These are phyloP conservation scores for Ptilorrhoa leucosticta DNA, from an alignment of 2,113 vertebrate species.

Conservation along the genomic window DNA sequence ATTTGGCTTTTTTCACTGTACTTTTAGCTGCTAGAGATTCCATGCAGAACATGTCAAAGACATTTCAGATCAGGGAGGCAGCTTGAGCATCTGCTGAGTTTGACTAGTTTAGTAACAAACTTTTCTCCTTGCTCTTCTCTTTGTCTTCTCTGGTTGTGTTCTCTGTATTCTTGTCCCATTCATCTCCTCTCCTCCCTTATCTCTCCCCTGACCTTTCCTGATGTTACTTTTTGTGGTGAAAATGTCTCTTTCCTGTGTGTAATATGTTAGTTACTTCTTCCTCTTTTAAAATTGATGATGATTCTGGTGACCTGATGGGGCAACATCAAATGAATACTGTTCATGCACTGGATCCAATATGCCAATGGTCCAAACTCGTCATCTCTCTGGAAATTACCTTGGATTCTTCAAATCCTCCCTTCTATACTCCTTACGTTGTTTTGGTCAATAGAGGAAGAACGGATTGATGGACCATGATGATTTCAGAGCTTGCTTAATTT, in stretches of 20 bases:
- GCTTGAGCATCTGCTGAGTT: background rate
- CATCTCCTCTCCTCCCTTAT: background rate
- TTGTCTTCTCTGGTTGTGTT: conserved; percentile 7
- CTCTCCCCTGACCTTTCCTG: background rate
- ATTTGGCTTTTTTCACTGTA: background rate
- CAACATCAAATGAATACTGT: background rate
- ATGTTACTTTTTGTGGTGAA: conserved; percentile 5
- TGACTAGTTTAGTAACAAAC: conserved; percentile 1
- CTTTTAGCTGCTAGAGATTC: background rate
- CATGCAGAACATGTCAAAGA: background rate
- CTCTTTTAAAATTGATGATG: background rate
- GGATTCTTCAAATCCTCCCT: conserved; percentile 19
- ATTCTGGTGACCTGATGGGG: background rate
- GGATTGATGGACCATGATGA: conserved; percentile 96
- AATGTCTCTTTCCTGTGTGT: conserved; percentile 32
- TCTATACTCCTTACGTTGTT: background rate
- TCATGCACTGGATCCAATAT: background rate
- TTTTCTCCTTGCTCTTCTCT: background rate
- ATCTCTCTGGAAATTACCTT: conserved; percentile 8
- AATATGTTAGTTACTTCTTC: conserved; percentile 32
- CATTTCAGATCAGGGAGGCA: background rate
- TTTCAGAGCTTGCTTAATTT: conserved; percentile 98
- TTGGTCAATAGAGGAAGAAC: conserved; percentile 89
- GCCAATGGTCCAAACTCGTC: background rate
- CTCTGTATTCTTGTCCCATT: background rate